Evolutionary conservation across 2,888 invertebrate species (phyloP).

Genomic region (Cartodere bifasciata): DNA sequence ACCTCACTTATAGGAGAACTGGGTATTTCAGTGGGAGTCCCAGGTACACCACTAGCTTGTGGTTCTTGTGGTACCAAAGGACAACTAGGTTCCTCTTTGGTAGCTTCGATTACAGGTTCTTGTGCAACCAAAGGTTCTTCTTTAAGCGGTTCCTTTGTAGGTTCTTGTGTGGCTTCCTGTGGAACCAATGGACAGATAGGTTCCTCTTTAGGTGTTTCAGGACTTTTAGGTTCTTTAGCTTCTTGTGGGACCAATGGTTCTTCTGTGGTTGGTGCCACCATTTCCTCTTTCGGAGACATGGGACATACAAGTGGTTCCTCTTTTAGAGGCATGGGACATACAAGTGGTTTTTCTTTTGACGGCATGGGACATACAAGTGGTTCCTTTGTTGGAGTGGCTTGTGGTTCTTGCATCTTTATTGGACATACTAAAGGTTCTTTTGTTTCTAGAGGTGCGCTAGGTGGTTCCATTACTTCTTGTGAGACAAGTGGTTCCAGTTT

Average conservation of each 20-base stretch:
- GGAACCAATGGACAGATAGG: conserved; percentile 7
- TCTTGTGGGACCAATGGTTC: conserved; percentile 8
- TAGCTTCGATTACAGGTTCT: conserved; percentile 19
- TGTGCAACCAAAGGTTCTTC: no score
- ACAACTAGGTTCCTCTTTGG: conserved; percentile 20
- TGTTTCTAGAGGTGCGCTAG: no score
- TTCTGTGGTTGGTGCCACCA: conserved; percentile 7
- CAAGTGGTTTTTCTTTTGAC: no score
- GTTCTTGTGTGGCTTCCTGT: conserved; percentile 15
- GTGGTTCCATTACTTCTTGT: no score
- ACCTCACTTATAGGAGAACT: conserved; percentile 5
- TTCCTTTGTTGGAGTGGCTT: no score
- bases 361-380: no score
- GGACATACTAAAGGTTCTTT: no score
- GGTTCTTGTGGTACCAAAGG: conserved; percentile 23
- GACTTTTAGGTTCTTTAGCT: conserved; percentile 9
- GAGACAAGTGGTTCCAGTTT: no score
- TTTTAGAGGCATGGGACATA: no score
- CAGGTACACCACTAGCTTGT: conserved; percentile 2
- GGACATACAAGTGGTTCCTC: conserved; percentile 2
- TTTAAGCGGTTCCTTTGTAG: conserved; percentile 11
- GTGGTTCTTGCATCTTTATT: no score
- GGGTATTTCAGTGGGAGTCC: conserved; percentile 3
- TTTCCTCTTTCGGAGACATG: conserved; percentile 7
- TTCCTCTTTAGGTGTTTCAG: conserved; percentile 11